Evolutionary conservation across 64 coral and sea anemone species (phyloP).

Genomic region (Catalaphyllia jardinei): DNA sequence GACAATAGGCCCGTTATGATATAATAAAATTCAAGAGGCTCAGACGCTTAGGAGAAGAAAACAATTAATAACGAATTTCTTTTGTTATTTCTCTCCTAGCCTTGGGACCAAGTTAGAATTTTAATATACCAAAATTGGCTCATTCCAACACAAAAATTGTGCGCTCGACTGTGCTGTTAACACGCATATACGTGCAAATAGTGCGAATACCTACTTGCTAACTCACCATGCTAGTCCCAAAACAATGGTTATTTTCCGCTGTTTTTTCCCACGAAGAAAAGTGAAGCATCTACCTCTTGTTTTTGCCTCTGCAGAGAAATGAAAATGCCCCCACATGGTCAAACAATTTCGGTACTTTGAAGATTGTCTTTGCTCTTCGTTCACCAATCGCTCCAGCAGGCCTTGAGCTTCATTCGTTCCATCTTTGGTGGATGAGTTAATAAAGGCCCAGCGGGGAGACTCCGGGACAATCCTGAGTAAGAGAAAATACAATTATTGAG

Average conservation of each 20-base stretch:
- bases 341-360: slow-evolving; percentile 32
- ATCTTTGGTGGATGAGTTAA: slow-evolving; percentile 28
- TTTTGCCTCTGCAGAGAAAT: background rate
- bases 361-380: slow-evolving; percentile 5
- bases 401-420: slow-evolving; percentile 38
- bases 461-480: slow-evolving; percentile 59
- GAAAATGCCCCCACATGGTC: slow-evolving; percentile 44
- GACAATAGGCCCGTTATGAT: too few relatives aligned
- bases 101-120: too few relatives aligned
- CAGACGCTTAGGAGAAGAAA: too few relatives aligned
- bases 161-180: background rate
- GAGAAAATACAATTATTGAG: background rate
- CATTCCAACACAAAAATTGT: background rate
- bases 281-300: slow-evolving; percentile 17
- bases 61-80: too few relatives aligned
- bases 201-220: too few relatives aligned
- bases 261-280: slow-evolving; percentile 38
- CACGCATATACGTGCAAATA: background rate
- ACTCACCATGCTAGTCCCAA: slow-evolving; percentile 48
- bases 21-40: too few relatives aligned
- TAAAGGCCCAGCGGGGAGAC: slow-evolving; percentile 74
- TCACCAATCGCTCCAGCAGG: slow-evolving; percentile 36
- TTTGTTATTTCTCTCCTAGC: too few relatives aligned
- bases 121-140: too few relatives aligned
- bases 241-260: slow-evolving; percentile 19